phyloP scores from a whole-genome alignment of 1,140 invertebrate genomes.

The Chrysomallon squamiferum region DNA sequence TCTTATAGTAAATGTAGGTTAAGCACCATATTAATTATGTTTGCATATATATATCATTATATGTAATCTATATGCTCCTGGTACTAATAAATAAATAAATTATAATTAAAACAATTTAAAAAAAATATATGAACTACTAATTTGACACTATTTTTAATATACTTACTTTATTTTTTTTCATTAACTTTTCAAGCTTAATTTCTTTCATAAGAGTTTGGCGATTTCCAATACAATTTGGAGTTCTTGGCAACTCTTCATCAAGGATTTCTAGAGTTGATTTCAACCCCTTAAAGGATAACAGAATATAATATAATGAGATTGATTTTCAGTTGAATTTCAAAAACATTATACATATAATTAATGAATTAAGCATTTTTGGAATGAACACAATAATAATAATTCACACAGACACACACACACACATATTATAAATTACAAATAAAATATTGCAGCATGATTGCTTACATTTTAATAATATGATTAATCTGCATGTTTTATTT shows the following conservation, averaged over 20 bases:
- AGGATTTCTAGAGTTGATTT: constrained; percentile 50
- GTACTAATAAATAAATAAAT: too few species aligned
- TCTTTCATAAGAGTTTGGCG: constrained; percentile 53
- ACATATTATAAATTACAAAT: background rate
- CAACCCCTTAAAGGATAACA: constrained; percentile 42
- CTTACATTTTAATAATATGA: background rate
- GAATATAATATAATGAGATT: background rate
- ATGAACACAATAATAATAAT: background rate
- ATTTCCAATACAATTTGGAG: constrained; percentile 49
- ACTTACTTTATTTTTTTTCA: constrained; percentile 60
- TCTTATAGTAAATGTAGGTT: too few species aligned
- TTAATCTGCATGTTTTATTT: too few species aligned
- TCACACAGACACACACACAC: background rate
- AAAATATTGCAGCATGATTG: background rate
- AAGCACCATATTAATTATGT: too few species aligned
- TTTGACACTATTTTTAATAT: too few species aligned
- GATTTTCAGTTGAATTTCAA: background rate
- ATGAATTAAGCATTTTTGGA: background rate
- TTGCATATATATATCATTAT: too few species aligned
- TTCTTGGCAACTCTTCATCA: constrained; percentile 54
- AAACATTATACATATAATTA: background rate
- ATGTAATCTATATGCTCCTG: too few species aligned
- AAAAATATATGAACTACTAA: too few species aligned
- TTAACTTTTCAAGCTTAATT: constrained; percentile 53
- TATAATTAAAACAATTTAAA: too few species aligned